Evolutionary conservation across 2,888 invertebrate species (phyloP), one percentile per base, ranked within the genome.

Genomic region (Lithophane ornitopus): DNA sequence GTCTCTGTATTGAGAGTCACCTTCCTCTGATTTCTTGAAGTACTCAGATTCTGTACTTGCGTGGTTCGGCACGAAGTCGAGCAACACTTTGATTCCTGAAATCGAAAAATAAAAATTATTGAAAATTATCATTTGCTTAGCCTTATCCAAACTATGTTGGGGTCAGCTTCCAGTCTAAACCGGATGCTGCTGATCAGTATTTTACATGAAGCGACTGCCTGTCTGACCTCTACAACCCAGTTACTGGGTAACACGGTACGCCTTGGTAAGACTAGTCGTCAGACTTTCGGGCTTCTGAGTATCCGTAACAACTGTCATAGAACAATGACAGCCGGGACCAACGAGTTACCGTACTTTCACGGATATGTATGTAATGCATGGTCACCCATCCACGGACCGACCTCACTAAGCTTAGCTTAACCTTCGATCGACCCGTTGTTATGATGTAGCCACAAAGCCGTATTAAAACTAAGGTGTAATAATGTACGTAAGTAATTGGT

Each of bases 31-130:
- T 72, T 97, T 96, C 41, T 93, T 91, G 93, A 99, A 99, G 98
- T 99, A 99, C 3, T 97, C 97, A 67, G 98, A 98, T 84, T 98
- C 95, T 68, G 98, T 97, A 82, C 98, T 98, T 0, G 98, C 97
- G 82, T 97, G 97, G 87, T 97, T 97, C 0, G 98, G 98, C 1
- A 98, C 98, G 87, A 98, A 97, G 91, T 98, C 98, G 61, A 98
- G 91, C 2, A 98, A 94, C 0, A 98, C 96, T 90, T 97, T 96
- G 1, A 97, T 80, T 2, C 94, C 95, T 95, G 87, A n/a, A 90
- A 89, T 26, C 0, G 34, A 54, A 22, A 74, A 73, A 19, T 28
- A 8, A 1, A 22, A 22, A 19, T 26, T 2, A 41, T 26, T 19
- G 4, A 14, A 61, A 14, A n/a, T 41, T 9, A 41, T n/a, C 6